These are phyloP conservation scores for Lamellibrachia satsuma DNA, from an alignment of 2,888 invertebrate species.

Conservation along the genomic window DNA sequence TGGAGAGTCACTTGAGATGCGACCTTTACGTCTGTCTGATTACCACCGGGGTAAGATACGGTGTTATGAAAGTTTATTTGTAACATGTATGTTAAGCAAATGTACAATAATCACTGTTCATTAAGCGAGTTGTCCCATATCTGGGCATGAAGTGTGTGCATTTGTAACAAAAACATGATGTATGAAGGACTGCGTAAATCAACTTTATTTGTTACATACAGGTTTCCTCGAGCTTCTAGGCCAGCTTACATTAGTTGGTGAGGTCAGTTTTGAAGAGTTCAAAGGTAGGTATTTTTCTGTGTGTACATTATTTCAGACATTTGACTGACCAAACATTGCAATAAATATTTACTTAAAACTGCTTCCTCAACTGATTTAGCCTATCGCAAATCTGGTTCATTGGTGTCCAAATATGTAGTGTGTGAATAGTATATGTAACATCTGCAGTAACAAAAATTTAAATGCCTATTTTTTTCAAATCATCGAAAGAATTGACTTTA, in stretches of 20 bases:
- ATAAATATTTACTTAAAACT: background rate
- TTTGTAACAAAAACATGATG: background rate
- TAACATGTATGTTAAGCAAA: no score
- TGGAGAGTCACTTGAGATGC: constrained; percentile 81
- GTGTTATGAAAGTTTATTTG: background rate
- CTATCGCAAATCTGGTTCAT: no score
- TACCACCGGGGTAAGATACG: constrained; percentile 75
- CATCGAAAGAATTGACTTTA: no score
- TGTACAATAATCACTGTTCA: no score
- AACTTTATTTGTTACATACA: constrained; percentile 46
- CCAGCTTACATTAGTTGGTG: constrained; percentile 87
- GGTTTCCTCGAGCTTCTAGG: constrained; percentile 83
- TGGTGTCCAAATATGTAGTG: no score
- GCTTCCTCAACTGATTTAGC: no score
- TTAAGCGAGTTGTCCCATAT: no score
- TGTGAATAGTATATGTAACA: no score
- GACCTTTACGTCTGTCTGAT: constrained; percentile 82
- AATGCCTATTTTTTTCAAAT: no score
- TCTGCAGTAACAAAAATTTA: no score
- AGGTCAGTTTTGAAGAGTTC: constrained; percentile 80
- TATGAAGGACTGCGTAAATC: background rate
- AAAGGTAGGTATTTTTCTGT: constrained; percentile 72
- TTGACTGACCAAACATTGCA: background rate
- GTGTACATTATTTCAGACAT: background rate
- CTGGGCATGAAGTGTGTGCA: background rate